Evolutionary conservation across 2,888 invertebrate genomes (phyloP).

Genomic region (Neria commutata): DNA sequence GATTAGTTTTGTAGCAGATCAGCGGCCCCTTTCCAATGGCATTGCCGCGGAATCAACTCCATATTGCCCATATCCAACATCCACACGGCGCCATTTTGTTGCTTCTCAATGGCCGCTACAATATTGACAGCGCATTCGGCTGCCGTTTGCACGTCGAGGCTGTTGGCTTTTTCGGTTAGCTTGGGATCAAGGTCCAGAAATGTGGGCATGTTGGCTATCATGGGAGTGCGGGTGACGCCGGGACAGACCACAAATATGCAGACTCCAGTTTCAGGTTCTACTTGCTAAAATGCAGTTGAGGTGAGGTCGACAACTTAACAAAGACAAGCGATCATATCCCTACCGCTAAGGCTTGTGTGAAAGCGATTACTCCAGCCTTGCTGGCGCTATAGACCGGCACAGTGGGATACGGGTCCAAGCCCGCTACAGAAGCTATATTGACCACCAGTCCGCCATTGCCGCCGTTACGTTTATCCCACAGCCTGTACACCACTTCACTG

Average conservation of each 20-base stretch:
- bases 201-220: slow-evolving; percentile 42
- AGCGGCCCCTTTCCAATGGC: slow-evolving; percentile 48
- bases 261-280: slow-evolving; percentile 43
- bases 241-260: slow-evolving; percentile 44
- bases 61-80: slow-evolving; percentile 49
- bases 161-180: slow-evolving; percentile 31
- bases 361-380: slow-evolving; percentile 60
- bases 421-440: slow-evolving; percentile 58
- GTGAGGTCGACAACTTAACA: slow-evolving; percentile 21
- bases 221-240: slow-evolving; percentile 40
- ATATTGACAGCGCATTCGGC: slow-evolving; percentile 48
- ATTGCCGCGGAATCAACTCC: slow-evolving; percentile 38
- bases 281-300: slow-evolving; percentile 25
- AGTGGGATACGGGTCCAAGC: slow-evolving; percentile 44
- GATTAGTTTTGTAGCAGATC: too few relatives aligned
- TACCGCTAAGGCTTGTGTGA: slow-evolving; percentile 56
- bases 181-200: slow-evolving; percentile 43
- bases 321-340: slow-evolving; percentile 21
- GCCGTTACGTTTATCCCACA: slow-evolving; percentile 60
- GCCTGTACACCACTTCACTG: slow-evolving; percentile 51
- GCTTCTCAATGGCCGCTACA: slow-evolving; percentile 48
- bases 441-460: slow-evolving; percentile 60
- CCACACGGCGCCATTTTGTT: slow-evolving; percentile 56
- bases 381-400: slow-evolving; percentile 59
- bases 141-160: slow-evolving; percentile 37